Evolutionary conservation across 1,140 invertebrate genomes (phyloP).

Genomic region (Lamellibrachia luymesi): DNA sequence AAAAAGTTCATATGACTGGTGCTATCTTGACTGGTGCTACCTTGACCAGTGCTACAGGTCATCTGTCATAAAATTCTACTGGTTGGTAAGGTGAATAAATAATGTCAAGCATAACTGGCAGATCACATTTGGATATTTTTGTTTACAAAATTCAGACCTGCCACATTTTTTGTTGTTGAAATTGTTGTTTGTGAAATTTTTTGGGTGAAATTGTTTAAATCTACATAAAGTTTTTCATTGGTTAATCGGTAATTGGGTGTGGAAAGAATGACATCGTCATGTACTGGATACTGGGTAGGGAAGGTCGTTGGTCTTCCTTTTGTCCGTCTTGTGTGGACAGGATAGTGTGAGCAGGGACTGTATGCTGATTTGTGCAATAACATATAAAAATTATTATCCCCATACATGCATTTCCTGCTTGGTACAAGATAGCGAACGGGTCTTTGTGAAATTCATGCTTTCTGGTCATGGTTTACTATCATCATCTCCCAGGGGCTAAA

Average conservation of each 20-base stretch:
- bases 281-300: too few species aligned
- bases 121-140: not conserved
- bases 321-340: too few species aligned
- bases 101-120: not conserved
- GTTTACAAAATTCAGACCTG: not conserved
- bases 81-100: not conserved
- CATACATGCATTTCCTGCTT: not conserved
- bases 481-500: not conserved
- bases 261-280: too few species aligned
- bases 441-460: not conserved
- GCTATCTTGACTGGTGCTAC: not conserved
- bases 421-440: not conserved
- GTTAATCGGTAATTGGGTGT: too few species aligned
- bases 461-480: not conserved
- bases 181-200: too few species aligned
- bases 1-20: not conserved
- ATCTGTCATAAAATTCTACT: not conserved
- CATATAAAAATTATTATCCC: not conserved
- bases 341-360: not conserved
- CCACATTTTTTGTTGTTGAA: too few species aligned
- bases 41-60: not conserved
- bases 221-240: too few species aligned
- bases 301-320: too few species aligned
- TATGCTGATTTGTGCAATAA: not conserved
- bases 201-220: too few species aligned